Evolutionary conservation across 2,888 invertebrate species (phyloP).

Genomic region (Meteorus colon): DNA sequence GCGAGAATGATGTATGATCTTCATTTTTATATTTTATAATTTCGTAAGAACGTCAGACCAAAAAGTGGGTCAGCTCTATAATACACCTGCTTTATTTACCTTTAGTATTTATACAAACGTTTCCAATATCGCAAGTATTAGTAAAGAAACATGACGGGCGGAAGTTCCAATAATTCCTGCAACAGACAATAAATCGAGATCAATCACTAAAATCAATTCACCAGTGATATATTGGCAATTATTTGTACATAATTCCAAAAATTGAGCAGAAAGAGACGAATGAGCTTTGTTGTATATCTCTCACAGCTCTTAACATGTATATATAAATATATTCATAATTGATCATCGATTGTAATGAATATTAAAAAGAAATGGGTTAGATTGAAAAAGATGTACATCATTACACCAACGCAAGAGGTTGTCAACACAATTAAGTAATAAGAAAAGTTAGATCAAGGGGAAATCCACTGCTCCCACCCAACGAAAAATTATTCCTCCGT

Average conservation of each 20-base stretch:
- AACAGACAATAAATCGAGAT: background rate
- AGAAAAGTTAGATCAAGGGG: background rate
- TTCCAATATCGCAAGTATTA: background rate
- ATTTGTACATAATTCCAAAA: background rate
- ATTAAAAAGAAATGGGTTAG: background rate
- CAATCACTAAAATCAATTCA: background rate
- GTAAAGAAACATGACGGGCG: background rate
- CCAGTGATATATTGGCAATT: background rate
- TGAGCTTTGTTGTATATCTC: background rate
- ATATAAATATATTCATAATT: background rate
- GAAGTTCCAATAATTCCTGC: background rate
- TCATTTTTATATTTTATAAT: background rate
- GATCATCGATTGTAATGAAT: background rate
- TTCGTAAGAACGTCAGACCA: background rate
- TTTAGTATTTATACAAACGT: background rate
- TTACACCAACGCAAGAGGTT: background rate
- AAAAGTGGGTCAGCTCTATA: background rate
- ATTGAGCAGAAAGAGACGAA: background rate
- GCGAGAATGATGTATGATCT: slow-evolving; percentile 68
- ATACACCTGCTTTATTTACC: background rate
- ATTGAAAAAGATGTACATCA: background rate
- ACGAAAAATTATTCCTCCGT: background rate
- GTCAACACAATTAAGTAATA: background rate
- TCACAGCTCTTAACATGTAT: background rate
- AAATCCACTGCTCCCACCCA: background rate